Conservation (phyloP, 2,888 invertebrate species). For the Clitarchus hookeri region DNA sequence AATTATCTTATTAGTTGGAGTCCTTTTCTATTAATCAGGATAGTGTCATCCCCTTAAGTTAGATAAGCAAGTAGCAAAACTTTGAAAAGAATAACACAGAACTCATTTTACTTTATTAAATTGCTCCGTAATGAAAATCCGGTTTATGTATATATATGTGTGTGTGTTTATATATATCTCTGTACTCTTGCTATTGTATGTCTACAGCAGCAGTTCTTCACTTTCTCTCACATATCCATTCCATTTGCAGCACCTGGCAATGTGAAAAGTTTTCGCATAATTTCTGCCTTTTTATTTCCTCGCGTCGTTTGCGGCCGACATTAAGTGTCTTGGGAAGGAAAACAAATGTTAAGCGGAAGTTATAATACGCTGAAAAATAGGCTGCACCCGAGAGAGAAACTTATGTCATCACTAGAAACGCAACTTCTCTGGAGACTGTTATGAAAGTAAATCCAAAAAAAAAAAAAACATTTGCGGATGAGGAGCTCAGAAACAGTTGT, state of each 20-base stretch:
- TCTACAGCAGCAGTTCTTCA: no score
- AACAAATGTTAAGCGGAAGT: background rate
- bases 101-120: no score
- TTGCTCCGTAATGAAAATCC: no score
- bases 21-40: no score
- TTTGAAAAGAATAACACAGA: no score
- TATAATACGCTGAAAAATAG: background rate
- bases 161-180: no score
- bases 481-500: background rate
- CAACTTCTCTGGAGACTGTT: background rate
- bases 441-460: background rate
- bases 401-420: background rate
- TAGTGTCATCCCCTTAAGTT: no score
- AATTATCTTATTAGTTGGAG: no score
- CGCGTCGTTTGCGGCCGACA: background rate
- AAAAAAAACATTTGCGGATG: background rate
- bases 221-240: background rate
- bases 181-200: no score
- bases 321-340: background rate
- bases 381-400: background rate
- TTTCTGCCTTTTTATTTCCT: background rate
- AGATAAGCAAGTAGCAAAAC: no score
- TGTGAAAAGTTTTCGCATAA: background rate
- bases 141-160: no score
- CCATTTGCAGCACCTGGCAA: background rate